Base-by-base conservation (phyloP, 2,797 vertebrate genomes). In the Nothura maculosa region DNA sequence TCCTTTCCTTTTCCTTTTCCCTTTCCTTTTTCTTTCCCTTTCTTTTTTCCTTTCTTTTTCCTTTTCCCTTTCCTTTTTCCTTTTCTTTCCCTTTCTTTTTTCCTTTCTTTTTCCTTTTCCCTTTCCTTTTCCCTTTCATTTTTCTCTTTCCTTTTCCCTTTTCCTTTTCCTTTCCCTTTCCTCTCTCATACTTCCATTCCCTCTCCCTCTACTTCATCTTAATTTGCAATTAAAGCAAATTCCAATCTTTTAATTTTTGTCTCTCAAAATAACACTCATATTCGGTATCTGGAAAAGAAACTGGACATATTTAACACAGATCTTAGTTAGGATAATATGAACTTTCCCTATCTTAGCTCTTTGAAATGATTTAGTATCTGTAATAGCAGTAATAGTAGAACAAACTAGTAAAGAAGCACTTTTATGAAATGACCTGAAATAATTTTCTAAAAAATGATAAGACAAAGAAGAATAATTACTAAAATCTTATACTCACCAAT, bases 21-120 rank as follows among this genome's bases (percentile, higher is more conserved):
- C 24, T 30, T 6, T 52, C 45, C 27, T 4, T 5, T 34, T 30
- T 4, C 8, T 40, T 16, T 52, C 16, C 9, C 7, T 6, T n/a
- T 4, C 5, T 17, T 21, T 4, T 7, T 2, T 36, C 6, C 38
- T 25, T 42, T 42, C 3, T 17, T 8, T 30, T 5, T 11, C 3
- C 12, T 5, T 10, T 20, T 61, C 10, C 55, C 4, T 36, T 14
- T 18, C 19, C 19, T 6, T 1, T 12, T 30, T 10, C n/a, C 18
- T 43, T 43, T 14, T 8, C 27, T 17, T 20, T 62, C 10, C 45
- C 4, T n/a, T 18, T 18, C 15, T 19, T 6, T 1, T 12, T 25
- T 10, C 28, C 14, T 36, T 11, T 25, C 19, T 5, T 6, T 6
- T 21, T 38, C 3, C 11, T 3, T 38, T 9, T 28, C 10, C 61